phyloP scores from a whole-genome alignment of 2,888 invertebrate species.

The Polyommatus icarus region DNA sequence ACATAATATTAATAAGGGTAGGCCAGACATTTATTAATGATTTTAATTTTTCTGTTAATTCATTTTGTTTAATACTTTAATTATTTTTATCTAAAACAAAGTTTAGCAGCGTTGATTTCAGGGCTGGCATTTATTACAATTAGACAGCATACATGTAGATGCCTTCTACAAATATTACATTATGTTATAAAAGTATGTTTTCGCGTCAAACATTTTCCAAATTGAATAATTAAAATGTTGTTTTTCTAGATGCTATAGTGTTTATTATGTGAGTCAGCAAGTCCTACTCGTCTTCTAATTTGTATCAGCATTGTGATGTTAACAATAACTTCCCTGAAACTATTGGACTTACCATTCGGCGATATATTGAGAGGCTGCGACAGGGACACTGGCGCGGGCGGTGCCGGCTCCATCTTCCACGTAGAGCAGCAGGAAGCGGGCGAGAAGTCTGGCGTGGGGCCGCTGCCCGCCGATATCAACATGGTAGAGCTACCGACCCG shows the following conservation, averaged over 20 bases:
- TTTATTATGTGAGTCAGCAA: neutral
- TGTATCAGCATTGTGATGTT: neutral
- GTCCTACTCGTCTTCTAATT: neutral
- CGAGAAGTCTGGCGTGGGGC: constrained; percentile 80
- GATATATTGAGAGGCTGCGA: constrained; percentile 80
- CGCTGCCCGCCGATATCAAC: constrained; percentile 84
- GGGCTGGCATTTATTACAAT: neutral
- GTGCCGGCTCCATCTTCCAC: constrained; percentile 84
- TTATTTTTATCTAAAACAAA: no score
- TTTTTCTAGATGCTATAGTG: neutral
- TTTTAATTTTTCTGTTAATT: neutral
- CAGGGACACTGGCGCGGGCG: constrained; percentile 75
- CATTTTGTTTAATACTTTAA: neutral
- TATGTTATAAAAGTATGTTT: neutral
- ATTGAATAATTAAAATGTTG: neutral
- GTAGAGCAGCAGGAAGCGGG: constrained; percentile 80
- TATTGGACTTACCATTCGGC: constrained; percentile 68
- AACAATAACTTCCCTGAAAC: neutral
- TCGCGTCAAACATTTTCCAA: neutral
- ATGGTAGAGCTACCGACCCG: constrained; percentile 71
- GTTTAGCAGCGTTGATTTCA: neutral
- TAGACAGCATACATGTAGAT: neutral
- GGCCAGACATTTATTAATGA: no score
- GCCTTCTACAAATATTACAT: neutral
- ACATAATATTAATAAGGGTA: no score